Evolutionary conservation across 2,113 vertebrate species (phyloP), one percentile per base, ranked within the genome.

Genomic region (Calonectris borealis): DNA sequence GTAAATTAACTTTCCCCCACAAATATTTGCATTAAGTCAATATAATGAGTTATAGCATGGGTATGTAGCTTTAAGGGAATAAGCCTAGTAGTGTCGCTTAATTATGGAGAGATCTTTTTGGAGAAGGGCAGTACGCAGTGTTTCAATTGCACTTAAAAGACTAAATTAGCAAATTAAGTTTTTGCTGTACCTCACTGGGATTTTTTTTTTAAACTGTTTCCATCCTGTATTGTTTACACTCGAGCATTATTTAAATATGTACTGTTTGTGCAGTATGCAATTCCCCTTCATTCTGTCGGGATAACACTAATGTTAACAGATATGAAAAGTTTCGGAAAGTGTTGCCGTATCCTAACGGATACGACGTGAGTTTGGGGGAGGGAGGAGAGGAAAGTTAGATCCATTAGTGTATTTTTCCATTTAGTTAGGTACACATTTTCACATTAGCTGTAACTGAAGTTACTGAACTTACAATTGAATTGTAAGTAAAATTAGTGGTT

Each of bases 1-100:
- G 87, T 95, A 92, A 85, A 89, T 94, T 91, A 64, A 78, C 92
- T 95, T 90, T 51, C 75, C 88, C 92, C 91, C 90, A 64, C 86
- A 61, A 65, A 46, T 82, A 26, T 75, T 88, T 93, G 87, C 92
- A 90, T 90, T 92, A 78, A 73, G 69, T 70, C 91, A 88, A 44
- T 60, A 48, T 20, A 93, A 83, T 92, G 88, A 96, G 96, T 96
- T 96, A 36, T 62, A 96, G 83, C 49, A 44, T 40, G 61, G 48
- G 70, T 86, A 46, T 60, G 86, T 86, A 82, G 92, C 95, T 96
- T 94, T 92, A 91, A 91, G 71, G 90, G 88, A 95, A 55, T 64
- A 71, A 87, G 89, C 73, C 73, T 80, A n/a, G 51, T 82, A 58
- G 64, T 10, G 38, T 80, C 91, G 91, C 62, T 81, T 83, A 64